Base-by-base conservation (phyloP, 1,140 invertebrate species). In the Colletes gigas region DNA sequence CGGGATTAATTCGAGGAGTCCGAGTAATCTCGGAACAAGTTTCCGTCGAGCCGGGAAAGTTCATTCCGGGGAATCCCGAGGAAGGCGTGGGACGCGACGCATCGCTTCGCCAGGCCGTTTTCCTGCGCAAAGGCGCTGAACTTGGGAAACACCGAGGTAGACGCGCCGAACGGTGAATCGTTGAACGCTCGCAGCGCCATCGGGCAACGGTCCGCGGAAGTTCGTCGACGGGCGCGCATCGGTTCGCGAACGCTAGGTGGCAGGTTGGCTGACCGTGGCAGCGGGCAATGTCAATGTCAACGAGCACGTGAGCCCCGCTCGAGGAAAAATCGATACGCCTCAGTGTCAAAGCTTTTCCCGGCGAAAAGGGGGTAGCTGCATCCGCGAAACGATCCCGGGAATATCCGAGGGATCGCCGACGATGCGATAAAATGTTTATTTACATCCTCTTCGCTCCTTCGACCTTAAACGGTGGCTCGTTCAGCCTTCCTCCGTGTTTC, bases 211-310 rank as follows among this genome's bases (percentile, higher is more conserved):
- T 39, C 19, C 55, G 47, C 14, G 15, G 70, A 90, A 90, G 19
- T 81, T 71, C 9, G 57, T 80, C 66, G 82, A 66, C 57, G 82
- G 81, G 81, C 78, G 50, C 52, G 78, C 41, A 84, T 89, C 82
- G 82, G 87, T 89, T 91, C 82, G 83, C 80, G 66, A 85, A 84
- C 91, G 86, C 87, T 78, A 92, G 91, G 92, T 92, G 92, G 91
- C 89, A 89, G 82, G 81, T 55, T 76, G 71, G 69, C 68, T 63
- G 82, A 74, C 68, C 78, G 60, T 78, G 62, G 77, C 55, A 76
- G 89, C 85, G 89, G 89, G 87, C 93, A 93, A 93, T 93, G 92
- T 93, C 93, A 93, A 93, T 93, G 93, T 92, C 93, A 93, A 89
- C 84, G 87, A 92, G 85, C 92, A 93, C 92, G 92, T 93, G 93